A percentile compares a stretch with the other conserved stretches of the same genome.
Conservation (phyloP, 2,888 invertebrate species). For the Agrenia bidenticulata region DNA sequence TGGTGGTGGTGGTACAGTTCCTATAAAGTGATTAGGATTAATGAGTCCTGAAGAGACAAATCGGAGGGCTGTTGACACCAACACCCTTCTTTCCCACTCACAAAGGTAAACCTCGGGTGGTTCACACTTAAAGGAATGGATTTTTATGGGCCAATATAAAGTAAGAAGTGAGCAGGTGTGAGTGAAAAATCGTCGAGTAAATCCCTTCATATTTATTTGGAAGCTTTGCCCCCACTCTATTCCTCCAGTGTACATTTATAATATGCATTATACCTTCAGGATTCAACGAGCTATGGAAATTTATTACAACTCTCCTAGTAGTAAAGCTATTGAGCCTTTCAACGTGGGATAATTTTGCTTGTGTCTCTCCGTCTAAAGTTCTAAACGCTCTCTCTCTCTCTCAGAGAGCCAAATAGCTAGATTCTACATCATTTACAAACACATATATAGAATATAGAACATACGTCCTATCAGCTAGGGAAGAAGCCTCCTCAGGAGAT, state of each 20-base stretch:
- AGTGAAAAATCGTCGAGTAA: conserved; percentile 44
- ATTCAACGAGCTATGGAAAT: conserved; percentile 20
- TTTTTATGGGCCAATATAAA: conserved; percentile 46
- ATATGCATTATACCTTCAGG: background rate
- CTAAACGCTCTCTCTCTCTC: background rate
- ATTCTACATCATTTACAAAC: background rate
- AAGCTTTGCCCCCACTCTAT: background rate
- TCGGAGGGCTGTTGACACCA: conserved; percentile 9
- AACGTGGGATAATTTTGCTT: conserved; percentile 39
- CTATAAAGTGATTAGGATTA: conserved; percentile 6
- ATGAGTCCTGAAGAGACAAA: conserved; percentile 2
- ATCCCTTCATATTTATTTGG: conserved; percentile 31
- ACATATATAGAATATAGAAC: background rate
- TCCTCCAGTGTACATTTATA: background rate
- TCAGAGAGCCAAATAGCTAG: background rate
- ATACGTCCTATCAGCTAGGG: background rate
- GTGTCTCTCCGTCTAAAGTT: conserved; percentile 5
- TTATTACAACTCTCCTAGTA: conserved; percentile 28
- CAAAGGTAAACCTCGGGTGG: conserved; percentile 6
- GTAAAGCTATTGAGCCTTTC: conserved; percentile 42
- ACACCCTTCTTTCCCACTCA: conserved; percentile 18
- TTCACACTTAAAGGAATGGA: conserved; percentile 24
- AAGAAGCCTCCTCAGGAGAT: background rate
- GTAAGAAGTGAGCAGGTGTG: conserved; percentile 44
- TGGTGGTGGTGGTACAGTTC: no score